Base-by-base conservation (phyloP, 2,888 invertebrate species). In the Linyphia triangularis region DNA sequence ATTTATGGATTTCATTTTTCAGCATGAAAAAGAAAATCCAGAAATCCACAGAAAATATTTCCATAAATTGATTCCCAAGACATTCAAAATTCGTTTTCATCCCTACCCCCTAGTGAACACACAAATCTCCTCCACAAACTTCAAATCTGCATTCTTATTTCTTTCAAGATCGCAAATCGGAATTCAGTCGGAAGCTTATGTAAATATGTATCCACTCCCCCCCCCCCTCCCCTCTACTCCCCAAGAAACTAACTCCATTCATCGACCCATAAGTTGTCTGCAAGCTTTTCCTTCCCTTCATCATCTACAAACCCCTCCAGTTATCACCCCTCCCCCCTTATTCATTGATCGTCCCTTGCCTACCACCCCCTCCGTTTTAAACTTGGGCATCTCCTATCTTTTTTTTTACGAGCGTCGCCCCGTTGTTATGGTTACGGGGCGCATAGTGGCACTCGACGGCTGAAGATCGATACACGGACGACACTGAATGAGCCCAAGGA, bases 301-400 rank as follows among this genome's bases (percentile, higher is more conserved):
- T n/a, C n/a, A n/a, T n/a, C n/a, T n/a, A n/a, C n/a, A 51, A 43
- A 72, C 43, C 57, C n/a, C 72, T 72, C 72, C 57, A 51, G 57
- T 51, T 51, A 24, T 40, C 69, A 33, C 40, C 37, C 37, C n/a
- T 77, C 63, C 61, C 7, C n/a, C 63, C 24, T 24, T n/a, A n/a
- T n/a, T n/a, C n/a, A 77, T 77, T 63, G 77, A 77, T 77, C 61
- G 26, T n/a, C 16, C n/a, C 67, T 30, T 16, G 57, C 13, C 24
- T 57, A 22, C 73, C 73, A n/a, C 30, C 77, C 75, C 77, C 77
- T 59, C 22, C 59, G 77, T 77, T 77, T 77, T 77, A 77, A 77
- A 77, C 61, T 77, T 77, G 59, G 77, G 77, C 13, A 24, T 63
- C 63, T 61, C 75, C 16, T 28, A 57, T 59, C 61, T n/a, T 33